phyloP scores from a whole-genome alignment of 1,140 invertebrate genomes.

The Neodiprion fabricii region DNA sequence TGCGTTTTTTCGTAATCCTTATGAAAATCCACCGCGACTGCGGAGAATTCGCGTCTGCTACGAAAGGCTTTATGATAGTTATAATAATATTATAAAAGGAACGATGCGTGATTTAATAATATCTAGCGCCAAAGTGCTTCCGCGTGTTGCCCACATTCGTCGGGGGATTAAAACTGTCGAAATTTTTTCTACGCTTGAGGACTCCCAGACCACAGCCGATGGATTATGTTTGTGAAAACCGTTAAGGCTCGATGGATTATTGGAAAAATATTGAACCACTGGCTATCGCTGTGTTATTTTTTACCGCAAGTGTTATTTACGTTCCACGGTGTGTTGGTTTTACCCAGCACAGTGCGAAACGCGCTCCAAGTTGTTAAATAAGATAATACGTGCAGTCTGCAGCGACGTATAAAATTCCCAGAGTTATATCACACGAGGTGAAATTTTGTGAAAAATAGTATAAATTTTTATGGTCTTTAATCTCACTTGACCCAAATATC shows the following conservation, averaged over 20 bases:
- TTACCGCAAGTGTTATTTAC: no score
- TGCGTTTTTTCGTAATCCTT: no score
- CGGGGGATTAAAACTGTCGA: no score
- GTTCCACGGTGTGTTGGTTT: no score
- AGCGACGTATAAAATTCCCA: neutral
- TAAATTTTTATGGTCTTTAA: slow-evolving; percentile 1
- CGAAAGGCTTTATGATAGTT: no score
- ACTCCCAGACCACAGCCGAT: neutral
- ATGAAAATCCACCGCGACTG: no score
- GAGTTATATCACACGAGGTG: neutral
- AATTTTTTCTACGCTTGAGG: no score
- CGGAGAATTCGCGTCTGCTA: no score
- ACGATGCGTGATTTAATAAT: neutral
- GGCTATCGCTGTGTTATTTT: no score
- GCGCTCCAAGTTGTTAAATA: no score
- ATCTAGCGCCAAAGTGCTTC: slow-evolving; percentile 7
- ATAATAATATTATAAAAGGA: no score
- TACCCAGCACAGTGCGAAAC: no score
- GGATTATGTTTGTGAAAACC: neutral
- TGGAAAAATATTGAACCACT: neutral
- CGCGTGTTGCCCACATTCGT: neutral
- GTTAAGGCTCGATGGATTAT: neutral
- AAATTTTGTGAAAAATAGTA: neutral
- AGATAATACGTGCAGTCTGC: neutral
- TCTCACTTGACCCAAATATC: neutral